Evolutionary conservation across 2,113 vertebrate species (phyloP), one percentile per base, ranked within the genome.

Genomic region (Engraulis encrasicolus): DNA sequence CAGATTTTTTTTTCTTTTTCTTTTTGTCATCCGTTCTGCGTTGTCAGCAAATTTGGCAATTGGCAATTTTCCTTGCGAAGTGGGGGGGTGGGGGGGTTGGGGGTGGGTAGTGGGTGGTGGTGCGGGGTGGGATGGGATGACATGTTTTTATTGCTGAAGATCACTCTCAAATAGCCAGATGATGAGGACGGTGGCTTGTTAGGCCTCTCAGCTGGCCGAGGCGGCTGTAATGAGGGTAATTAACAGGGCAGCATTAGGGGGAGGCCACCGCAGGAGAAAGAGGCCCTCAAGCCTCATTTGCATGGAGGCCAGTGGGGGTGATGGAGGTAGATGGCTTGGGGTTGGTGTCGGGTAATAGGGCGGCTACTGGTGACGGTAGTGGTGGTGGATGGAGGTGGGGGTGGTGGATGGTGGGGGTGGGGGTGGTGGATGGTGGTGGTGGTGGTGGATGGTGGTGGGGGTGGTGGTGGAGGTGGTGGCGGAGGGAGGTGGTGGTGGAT

Each of bases 121-220:
- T n/a, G n/a, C n/a, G n/a, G n/a, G n/a, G n/a, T n/a, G 93, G 93
- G 90, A 9, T 9, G 40, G 4, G 96, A 93, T 98, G 97, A 97
- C 92, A 89, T 96, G 94, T 96, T 97, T 97, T 98, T 96, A 98
- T 97, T 91, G 94, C 94, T 87, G 91, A 94, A 96, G 96, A 99
- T 97, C 96, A 96, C 96, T 97, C 97, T 96, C 95, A 97, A 97
- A 97, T 94, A 96, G 93, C 94, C 95, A 96, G 96, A 98, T 98
- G 95, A 99, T 98, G 97, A 97, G 96, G 94, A 95, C 90, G 94
- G 95, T 95, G 95, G 94, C 96, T 97, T 74, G 93, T 96, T 97
- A 96, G 94, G 93, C 95, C 94, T 92, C 91, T 93, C 92, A 95
- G 92, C 93, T 93, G 92, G 86, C 86, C 92, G 84, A 9, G 40